A percentile compares a stretch with the other conserved stretches of the same genome.
phyloP scores from a whole-genome alignment of 92 coral and sea anemone genomes.

The Palythoa heliodiscus region DNA sequence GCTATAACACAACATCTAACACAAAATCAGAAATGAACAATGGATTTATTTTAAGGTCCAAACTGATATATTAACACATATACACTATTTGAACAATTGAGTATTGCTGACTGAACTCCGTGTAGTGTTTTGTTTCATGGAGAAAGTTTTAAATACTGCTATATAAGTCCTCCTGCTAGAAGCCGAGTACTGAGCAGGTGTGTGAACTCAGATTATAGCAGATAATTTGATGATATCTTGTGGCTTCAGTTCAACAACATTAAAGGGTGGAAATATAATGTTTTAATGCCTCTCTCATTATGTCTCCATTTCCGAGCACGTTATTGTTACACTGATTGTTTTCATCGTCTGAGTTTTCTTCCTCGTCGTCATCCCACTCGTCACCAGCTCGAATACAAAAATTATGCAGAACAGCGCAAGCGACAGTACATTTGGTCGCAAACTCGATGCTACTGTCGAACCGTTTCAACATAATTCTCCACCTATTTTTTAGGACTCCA shows the following conservation, averaged over 20 bases:
- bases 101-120: too few relatives aligned
- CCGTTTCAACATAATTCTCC: slow-evolving; percentile 9
- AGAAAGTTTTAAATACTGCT: too few relatives aligned
- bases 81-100: background rate
- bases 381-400: background rate
- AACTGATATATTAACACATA: background rate
- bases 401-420: slow-evolving; percentile 18
- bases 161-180: too few relatives aligned
- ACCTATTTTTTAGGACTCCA: slow-evolving; percentile 3
- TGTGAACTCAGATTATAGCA: slow-evolving; percentile 1
- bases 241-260: background rate
- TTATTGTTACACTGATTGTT: slow-evolving; percentile 11
- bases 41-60: background rate
- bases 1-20: slow-evolving; percentile 23
- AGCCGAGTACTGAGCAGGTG: too few relatives aligned
- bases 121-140: too few relatives aligned
- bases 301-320: slow-evolving; percentile 46
- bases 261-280: slow-evolving; percentile 29
- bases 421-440: background rate
- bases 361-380: background rate
- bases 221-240: background rate
- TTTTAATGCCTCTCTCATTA: slow-evolving; percentile 37
- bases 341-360: slow-evolving; percentile 6
- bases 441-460: slow-evolving; percentile 11
- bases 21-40: slow-evolving; percentile 7